A percentile compares a stretch with the other conserved stretches of the same genome.
Evolutionary conservation across 1,140 invertebrate genomes (phyloP).

Genomic region (Nephila pilipes): DNA sequence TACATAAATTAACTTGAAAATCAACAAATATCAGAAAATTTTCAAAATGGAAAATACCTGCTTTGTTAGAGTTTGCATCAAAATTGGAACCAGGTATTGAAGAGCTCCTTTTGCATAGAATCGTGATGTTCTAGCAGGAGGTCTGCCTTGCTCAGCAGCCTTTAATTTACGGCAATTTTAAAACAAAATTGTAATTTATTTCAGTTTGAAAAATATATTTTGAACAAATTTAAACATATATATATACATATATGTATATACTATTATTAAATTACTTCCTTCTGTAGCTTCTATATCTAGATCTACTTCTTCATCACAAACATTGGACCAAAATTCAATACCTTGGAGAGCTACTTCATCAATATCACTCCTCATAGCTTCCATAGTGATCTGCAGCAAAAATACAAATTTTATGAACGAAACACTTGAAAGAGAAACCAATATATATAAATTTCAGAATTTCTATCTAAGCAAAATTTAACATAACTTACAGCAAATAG

Average conservation of each 20-base stretch:
- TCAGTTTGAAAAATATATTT: too few species aligned
- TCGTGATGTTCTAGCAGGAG: constrained; percentile 93
- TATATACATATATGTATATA: not conserved
- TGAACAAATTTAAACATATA: not conserved
- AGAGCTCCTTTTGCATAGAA: constrained; percentile 97
- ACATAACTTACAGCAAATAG: constrained; percentile 91
- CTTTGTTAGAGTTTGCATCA: constrained; percentile 96
- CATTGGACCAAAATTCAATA: constrained; percentile 99
- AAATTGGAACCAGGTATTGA: constrained; percentile 95
- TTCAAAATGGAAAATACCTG: constrained; percentile 84
- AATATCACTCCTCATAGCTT: constrained; percentile 98
- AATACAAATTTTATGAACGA: too few species aligned
- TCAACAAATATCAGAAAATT: not conserved
- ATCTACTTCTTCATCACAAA: constrained; percentile 99
- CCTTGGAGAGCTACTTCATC: constrained; percentile 98
- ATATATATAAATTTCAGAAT: not conserved
- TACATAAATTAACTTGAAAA: too few species aligned
- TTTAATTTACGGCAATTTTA: constrained; percentile 78
- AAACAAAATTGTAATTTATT: not conserved
- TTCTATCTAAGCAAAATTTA: not conserved
- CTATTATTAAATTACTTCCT: constrained; percentile 79
- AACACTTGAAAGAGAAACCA: not conserved
- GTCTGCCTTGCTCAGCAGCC: constrained; percentile 93
- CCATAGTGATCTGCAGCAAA: constrained; percentile 91
- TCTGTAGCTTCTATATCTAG: constrained; percentile 96